phyloP scores from a whole-genome alignment of 1,140 invertebrate genomes.

The Dreissena rostriformis region DNA sequence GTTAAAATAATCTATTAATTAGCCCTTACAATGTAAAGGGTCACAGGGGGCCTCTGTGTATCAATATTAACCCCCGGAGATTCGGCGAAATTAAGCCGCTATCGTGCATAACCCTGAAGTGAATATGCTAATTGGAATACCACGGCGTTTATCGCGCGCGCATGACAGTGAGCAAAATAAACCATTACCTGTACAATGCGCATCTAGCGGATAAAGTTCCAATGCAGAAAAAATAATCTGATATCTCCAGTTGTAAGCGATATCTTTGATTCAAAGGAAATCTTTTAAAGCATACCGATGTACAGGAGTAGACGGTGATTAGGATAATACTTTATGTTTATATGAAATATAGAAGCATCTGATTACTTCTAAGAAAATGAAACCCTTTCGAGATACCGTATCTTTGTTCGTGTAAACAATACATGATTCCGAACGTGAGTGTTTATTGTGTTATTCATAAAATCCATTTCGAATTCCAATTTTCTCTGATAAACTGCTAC shows the following conservation, averaged over 20 bases:
- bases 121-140: conserved; percentile 38
- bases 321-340: conserved; percentile 28
- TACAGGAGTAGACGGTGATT: conserved; percentile 12
- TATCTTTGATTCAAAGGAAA: conserved; percentile 51
- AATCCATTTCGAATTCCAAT: too few species aligned
- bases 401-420: conserved; percentile 48
- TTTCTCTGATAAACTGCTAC: too few species aligned
- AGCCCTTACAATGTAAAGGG: conserved; percentile 38
- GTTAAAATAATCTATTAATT: conserved; percentile 55
- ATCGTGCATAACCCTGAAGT: conserved; percentile 1
- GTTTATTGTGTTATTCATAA: background rate
- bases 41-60: conserved; percentile 46
- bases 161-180: conserved; percentile 50
- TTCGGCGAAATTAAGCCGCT: conserved; percentile 11
- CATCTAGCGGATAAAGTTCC: conserved; percentile 16
- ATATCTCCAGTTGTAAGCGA: conserved; percentile 46
- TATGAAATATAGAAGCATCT: conserved; percentile 50
- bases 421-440: background rate
- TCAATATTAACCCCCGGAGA: conserved; percentile 38
- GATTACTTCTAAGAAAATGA: conserved; percentile 12
- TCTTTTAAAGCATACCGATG: conserved; percentile 48
- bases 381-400: conserved; percentile 25
- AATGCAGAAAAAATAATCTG: conserved; percentile 44
- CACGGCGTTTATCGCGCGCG: conserved; percentile 36
- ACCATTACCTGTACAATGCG: conserved; percentile 35